Base-by-base conservation (phyloP, 1,140 invertebrate species). In the Bombus terrestris region DNA sequence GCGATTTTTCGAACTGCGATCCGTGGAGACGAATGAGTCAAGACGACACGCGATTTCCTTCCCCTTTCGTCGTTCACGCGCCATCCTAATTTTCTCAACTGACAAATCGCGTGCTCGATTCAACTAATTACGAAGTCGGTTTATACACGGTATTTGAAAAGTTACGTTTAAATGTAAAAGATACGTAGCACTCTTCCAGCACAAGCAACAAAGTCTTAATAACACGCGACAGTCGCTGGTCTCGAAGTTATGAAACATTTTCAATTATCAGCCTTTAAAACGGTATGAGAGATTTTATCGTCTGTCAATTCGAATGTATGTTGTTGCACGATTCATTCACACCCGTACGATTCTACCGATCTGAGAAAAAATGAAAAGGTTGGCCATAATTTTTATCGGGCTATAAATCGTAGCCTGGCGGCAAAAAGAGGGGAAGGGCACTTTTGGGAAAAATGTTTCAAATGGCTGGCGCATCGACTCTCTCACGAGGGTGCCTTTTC, bases 91-190 rank as follows among this genome's bases (percentile, higher is more conserved):
- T 83, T 37, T 28, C 73, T n/a, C 13, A 22, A 53, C 41, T 73
- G 72, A 37, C 37, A 71, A 85, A 87, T 90, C 85, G 76, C 69
- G 78, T 82, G 85, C 43, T 76, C 62, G 66, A 39, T 41, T 28
- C 59, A 37, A 28, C 47, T 84, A 86, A 89, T 84, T 82, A 35
- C 64, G n/a, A 22, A 22, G 15, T n/a, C 43, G 28, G 10, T 10
- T 66, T 18, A 25, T 22, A 53, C 47, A 53, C 18, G 47, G 1
- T 22, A 1, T 53, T 53, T 53, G 18, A 22, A 6, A 53, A 18
- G 47, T 53, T 53, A 18, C 47, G 47, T 53, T 18, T 6, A 18
- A 22, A 18, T 22, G 15, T 53, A 2, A 18, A 18, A 18, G 8
- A 8, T 22, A 22, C 47, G 18, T 22, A 22, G 47, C 47, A 22